These are phyloP conservation scores for Noctua pronuba DNA, from an alignment of 2,888 invertebrate species.

Conservation along the genomic window DNA sequence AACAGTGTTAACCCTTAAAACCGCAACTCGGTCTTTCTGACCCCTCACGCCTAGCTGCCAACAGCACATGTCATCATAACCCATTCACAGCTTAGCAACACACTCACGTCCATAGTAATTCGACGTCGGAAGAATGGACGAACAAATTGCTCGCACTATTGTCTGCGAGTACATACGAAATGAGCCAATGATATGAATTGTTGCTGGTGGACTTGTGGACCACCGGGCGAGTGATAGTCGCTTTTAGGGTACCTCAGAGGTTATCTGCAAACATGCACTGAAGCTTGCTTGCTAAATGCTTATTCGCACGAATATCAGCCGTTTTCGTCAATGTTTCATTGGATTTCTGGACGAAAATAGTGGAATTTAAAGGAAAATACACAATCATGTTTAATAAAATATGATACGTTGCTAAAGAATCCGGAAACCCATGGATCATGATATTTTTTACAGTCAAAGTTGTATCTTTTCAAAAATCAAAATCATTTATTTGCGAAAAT, in stretches of 20 bases:
- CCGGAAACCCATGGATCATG: too few relatives aligned
- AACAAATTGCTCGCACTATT: slow-evolving; percentile 69
- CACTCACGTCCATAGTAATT: slow-evolving; percentile 73
- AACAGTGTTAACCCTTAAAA: background rate
- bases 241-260: slow-evolving; percentile 56
- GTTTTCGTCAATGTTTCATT: background rate
- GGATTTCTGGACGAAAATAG: background rate
- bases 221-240: slow-evolving; percentile 62
- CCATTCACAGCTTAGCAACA: slow-evolving; percentile 65
- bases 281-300: background rate
- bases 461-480: too few relatives aligned
- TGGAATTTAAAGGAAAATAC: background rate
- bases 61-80: slow-evolving; percentile 65
- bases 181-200: slow-evolving; percentile 69
- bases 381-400: background rate
- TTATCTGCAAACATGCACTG: background rate
- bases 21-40: slow-evolving; percentile 21
- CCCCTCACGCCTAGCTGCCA: slow-evolving; percentile 48
- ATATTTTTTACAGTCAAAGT: too few relatives aligned
- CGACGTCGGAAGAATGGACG: slow-evolving; percentile 66
- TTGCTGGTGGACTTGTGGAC: slow-evolving; percentile 63
- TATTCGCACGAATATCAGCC: background rate
- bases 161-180: slow-evolving; percentile 64
- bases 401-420: background rate
- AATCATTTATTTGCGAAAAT: too few relatives aligned